Base-by-base conservation (phyloP, 2,888 invertebrate genomes). In the Lamellibrachia satsuma region DNA sequence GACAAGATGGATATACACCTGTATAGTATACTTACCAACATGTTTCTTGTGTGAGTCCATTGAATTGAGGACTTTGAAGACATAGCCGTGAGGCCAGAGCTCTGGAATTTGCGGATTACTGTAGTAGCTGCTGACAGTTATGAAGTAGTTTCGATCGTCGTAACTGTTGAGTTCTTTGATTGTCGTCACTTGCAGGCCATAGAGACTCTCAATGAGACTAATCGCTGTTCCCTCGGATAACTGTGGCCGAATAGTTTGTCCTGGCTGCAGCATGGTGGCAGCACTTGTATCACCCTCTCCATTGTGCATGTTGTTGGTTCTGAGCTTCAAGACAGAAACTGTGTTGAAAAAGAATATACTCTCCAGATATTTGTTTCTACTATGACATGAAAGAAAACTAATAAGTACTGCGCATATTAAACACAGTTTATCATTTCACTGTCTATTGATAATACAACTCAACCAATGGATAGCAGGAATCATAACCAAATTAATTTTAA, bases 61-160 rank as follows among this genome's bases (percentile, higher is more conserved):
- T 0, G 98, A 97, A 96, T 99, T 99, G 94, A 98, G 97, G 92
- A 99, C 97, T 97, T 99, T 99, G 93, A 99, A 96, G 51, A 98
- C 97, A 95, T 96, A 97, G 6, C 96, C 96, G 93, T 95, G 93
- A 0, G 94, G 92, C 52, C 95, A 95, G 1, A 95, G 52, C 15
- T 94, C 91, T 11, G 92, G 91, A 4, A 95, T 93, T 93, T 95
- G 90, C 8, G 95, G 94, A 93, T 95, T 96, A 22, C 92, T 55
- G 27, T 93, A 15, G 52, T 22, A 93, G 9, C 91, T 52, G n/a
- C 97, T 97, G 11, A 97, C 97, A 1, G 96, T 95, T 15, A 98
- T 97, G 95, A 97, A 97, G 96, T 97, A 98, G 96, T 98, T 98
- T 96, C 97, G 97, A 96, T 98, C 98, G 95, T 98, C 98, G 95